Percentiles rank a stretch among this genome's conserved stretches.
Conservation (phyloP, 2,113 vertebrate species). For the Xyrauchen texanus region DNA sequence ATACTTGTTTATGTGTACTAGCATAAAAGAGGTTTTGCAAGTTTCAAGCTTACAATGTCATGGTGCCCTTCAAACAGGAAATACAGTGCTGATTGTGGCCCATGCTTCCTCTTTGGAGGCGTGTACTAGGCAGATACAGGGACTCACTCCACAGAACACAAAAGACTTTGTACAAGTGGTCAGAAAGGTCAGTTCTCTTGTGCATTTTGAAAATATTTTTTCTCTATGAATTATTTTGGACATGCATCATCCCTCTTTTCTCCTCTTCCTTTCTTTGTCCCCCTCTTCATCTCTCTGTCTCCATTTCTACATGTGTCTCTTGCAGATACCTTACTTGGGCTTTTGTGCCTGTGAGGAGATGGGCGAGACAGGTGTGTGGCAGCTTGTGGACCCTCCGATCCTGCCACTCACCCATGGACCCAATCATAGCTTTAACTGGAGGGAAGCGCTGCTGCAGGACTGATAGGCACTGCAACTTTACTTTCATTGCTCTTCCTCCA, state of each 20-base stretch:
- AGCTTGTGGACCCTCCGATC: conserved; percentile 95
- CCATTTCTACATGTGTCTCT: not conserved
- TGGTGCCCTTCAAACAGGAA: conserved; percentile 75
- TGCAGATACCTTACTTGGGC: conserved; percentile 94
- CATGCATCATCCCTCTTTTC: too few relatives aligned
- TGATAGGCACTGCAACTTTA: conserved; percentile 58
- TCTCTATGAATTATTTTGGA: not conserved
- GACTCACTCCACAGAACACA: conserved; percentile 90
- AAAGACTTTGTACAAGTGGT: conserved; percentile 99
- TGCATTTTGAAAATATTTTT: not conserved
- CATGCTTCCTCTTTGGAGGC: conserved; percentile 97
- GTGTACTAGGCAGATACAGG: conserved; percentile 95
- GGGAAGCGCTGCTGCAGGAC: conserved; percentile 92
- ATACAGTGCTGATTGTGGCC: conserved; percentile 93
- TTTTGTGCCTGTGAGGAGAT: conserved; percentile 96
- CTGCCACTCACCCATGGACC: conserved; percentile 96
- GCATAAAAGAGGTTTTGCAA: not conserved
- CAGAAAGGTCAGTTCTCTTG: conserved; percentile 82
- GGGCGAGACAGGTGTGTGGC: conserved; percentile 93
- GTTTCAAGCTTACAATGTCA: not conserved
- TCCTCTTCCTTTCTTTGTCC: too few relatives aligned
- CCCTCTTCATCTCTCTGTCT: not conserved
- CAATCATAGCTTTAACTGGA: conserved; percentile 98
- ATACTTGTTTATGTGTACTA: too few relatives aligned
- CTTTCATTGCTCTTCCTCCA: conserved; percentile 28